Conservation (phyloP, 2,888 invertebrate genomes). For the Nycteola revayana region DNA sequence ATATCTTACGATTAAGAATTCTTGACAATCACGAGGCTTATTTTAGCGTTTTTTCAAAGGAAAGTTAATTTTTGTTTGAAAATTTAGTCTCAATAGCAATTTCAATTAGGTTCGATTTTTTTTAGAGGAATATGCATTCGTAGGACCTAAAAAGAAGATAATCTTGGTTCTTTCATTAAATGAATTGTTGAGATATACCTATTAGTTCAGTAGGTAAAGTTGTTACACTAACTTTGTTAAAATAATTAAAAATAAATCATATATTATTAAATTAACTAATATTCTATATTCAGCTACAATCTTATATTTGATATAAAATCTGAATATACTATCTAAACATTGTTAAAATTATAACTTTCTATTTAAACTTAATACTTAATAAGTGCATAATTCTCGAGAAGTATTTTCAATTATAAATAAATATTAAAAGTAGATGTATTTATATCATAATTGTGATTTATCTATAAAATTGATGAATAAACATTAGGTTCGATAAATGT, state of each 20-base stretch:
- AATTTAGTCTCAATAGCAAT: no score
- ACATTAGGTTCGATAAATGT: slow-evolving; percentile 10
- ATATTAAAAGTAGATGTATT: slow-evolving; percentile 23
- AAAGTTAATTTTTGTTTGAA: no score
- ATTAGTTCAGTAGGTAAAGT: no score
- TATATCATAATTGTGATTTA: slow-evolving; percentile 16
- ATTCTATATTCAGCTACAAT: background rate
- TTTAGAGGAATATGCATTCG: no score
- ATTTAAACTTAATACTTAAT: slow-evolving; percentile 21
- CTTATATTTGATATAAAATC: slow-evolving; percentile 16
- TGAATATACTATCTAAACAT: slow-evolving; percentile 19
- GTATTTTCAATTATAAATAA: slow-evolving; percentile 35
- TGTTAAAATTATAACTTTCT: slow-evolving; percentile 26
- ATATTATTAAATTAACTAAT: no score
- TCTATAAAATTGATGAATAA: slow-evolving; percentile 13
- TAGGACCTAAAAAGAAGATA: no score
- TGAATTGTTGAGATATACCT: no score
- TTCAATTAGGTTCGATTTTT: no score
- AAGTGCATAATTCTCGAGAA: slow-evolving; percentile 34
- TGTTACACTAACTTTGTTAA: no score
- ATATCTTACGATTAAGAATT: slow-evolving; percentile 53
- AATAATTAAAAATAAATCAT: no score
- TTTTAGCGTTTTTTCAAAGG: slow-evolving; percentile 37
- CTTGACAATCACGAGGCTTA: slow-evolving; percentile 56
- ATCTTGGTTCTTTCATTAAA: no score